Conservation (phyloP, 2,797 vertebrate genomes). For the Anguilla megastoma region DNA sequence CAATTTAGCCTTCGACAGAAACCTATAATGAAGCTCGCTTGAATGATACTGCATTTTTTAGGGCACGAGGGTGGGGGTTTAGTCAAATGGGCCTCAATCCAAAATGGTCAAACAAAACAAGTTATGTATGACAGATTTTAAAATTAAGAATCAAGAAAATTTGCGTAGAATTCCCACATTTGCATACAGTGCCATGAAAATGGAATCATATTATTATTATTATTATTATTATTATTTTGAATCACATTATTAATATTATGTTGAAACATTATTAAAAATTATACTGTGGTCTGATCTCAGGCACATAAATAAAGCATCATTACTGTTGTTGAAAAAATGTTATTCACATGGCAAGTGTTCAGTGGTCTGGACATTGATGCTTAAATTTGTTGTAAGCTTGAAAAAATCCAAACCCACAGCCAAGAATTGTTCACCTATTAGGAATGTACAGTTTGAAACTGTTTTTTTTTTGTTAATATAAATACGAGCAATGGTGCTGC, state of each 20-base stretch:
- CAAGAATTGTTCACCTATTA: conserved; percentile 68
- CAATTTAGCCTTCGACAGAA: conserved; percentile 48
- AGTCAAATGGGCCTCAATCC: conserved; percentile 59
- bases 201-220: conserved; percentile 60
- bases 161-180: conserved; percentile 48
- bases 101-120: conserved; percentile 61
- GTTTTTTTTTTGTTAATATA: conserved; percentile 68
- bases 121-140: conserved; percentile 58
- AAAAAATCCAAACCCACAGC: conserved; percentile 59
- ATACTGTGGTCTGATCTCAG: conserved; percentile 63
- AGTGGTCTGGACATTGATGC: conserved; percentile 62
- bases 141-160: conserved; percentile 54
- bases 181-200: conserved; percentile 48
- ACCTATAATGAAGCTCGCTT: conserved; percentile 55
- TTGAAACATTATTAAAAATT: conserved; percentile 64
- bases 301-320: conserved; percentile 67
- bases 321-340: conserved; percentile 64
- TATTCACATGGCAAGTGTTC: conserved; percentile 62
- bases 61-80: conserved; percentile 34
- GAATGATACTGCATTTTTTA: conserved; percentile 63
- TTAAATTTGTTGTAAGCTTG: conserved; percentile 63
- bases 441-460: conserved; percentile 77
- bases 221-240: conserved; percentile 56
- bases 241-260: conserved; percentile 66
- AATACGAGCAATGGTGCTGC: conserved; percentile 50